These are phyloP conservation scores for Oceanodroma tethys DNA, from an alignment of 2,113 vertebrate genomes.

Conservation along the genomic window DNA sequence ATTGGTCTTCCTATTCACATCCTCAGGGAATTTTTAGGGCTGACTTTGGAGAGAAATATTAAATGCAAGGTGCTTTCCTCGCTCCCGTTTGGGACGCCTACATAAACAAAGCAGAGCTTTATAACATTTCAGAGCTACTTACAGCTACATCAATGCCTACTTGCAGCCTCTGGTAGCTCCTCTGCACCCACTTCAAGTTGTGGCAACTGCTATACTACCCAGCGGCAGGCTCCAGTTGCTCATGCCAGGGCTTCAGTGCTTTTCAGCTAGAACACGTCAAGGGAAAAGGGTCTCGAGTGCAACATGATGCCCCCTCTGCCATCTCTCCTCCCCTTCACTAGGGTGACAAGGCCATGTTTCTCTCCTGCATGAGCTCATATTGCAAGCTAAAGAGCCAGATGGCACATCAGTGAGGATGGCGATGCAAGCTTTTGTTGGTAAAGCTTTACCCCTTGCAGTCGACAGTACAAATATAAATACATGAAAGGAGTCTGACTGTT, in stretches of 20 bases:
- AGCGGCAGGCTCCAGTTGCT: neutral
- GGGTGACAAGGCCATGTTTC: neutral
- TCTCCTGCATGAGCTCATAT: conserved; percentile 41
- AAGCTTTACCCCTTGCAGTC: conserved; percentile 38
- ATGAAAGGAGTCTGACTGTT: neutral
- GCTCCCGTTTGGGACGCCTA: neutral
- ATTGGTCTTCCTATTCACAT: neutral
- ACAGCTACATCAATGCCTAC: neutral
- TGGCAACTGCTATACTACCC: neutral
- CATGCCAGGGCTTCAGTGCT: neutral
- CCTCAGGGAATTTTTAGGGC: neutral
- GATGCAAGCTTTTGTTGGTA: conserved; percentile 13
- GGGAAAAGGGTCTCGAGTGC: neutral
- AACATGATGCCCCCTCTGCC: neutral
- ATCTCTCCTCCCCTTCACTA: neutral
- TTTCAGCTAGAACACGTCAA: neutral
- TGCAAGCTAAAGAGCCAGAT: conserved; percentile 55
- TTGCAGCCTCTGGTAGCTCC: neutral
- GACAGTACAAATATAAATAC: conserved; percentile 51
- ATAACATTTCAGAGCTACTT: neutral
- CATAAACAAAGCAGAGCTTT: neutral
- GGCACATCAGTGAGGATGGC: neutral
- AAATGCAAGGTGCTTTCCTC: neutral
- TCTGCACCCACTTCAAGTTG: neutral
- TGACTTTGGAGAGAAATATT: neutral